A percentile compares a stretch with the other conserved stretches of the same genome.
phyloP scores from a whole-genome alignment of 2,888 invertebrate species.

The Stenoptilia bipunctidactyla region DNA sequence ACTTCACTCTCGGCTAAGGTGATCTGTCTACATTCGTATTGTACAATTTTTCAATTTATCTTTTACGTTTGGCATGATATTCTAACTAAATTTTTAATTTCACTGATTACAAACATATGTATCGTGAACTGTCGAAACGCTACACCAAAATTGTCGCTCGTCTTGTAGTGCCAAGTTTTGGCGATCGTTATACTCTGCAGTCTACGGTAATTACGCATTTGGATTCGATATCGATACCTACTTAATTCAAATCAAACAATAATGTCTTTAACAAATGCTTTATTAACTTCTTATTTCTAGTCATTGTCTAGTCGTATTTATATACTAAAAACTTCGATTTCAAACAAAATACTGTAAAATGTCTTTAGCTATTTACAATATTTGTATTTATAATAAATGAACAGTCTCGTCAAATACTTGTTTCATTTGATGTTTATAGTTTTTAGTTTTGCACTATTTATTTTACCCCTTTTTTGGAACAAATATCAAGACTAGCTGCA shows the following conservation, averaged over 20 bases:
- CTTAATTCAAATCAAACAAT: not conserved
- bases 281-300: conserved; percentile 46
- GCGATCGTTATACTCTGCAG: conserved; percentile 38
- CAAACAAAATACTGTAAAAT: not conserved
- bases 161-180: conserved; percentile 63
- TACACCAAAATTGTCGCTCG: conserved; percentile 48
- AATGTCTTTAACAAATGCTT: conserved; percentile 33
- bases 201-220: conserved; percentile 32
- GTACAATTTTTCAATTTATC: conserved; percentile 61
- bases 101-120: conserved; percentile 53
- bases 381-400: conserved; percentile 47
- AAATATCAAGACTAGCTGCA: conserved; percentile 26
- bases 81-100: conserved; percentile 60
- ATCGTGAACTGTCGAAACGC: conserved; percentile 47
- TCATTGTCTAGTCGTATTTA: conserved; percentile 53
- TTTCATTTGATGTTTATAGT: conserved; percentile 46
- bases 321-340: conserved; percentile 12
- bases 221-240: conserved; percentile 25
- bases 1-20: conserved; percentile 40
- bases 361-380: conserved; percentile 35
- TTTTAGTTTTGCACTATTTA: conserved; percentile 17
- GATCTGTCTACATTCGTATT: conserved; percentile 65
- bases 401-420: conserved; percentile 40
- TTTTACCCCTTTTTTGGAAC: conserved; percentile 23
- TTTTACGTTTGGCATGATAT: conserved; percentile 69